phyloP scores from a whole-genome alignment of 2,888 invertebrate genomes.

The Trisateles emortualis region DNA sequence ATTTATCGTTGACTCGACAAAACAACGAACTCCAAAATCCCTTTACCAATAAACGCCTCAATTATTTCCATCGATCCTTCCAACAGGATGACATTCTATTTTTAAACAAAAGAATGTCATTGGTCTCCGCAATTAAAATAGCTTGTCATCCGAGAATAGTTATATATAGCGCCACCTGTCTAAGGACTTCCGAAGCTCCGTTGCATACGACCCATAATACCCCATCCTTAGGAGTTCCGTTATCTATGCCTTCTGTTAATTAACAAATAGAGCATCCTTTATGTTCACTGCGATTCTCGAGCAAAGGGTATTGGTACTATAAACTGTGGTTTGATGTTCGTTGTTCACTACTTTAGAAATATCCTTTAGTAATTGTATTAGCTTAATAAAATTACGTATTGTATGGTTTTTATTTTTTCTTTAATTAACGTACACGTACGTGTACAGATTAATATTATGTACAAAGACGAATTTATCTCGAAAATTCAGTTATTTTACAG shows the following conservation, averaged over 20 bases:
- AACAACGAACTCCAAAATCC: neutral
- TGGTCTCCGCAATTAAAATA: slow-evolving; percentile 26
- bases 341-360: no score
- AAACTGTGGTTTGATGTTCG: no score
- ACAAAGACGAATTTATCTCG: no score
- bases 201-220: slow-evolving; percentile 31
- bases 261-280: slow-evolving; percentile 3
- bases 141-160: slow-evolving; percentile 14
- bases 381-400: no score
- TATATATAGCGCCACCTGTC: slow-evolving; percentile 42
- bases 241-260: slow-evolving; percentile 3
- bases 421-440: no score
- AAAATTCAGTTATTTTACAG: no score
- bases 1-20: neutral
- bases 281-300: neutral
- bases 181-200: slow-evolving; percentile 42
- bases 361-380: no score
- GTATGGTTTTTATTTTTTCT: no score
- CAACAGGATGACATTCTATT: slow-evolving; percentile 13
- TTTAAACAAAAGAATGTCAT: slow-evolving; percentile 14
- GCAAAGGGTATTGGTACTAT: no score
- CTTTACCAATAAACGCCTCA: slow-evolving; percentile 1
- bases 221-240: slow-evolving; percentile 14
- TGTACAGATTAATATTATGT: no score
- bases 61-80: neutral